A percentile compares a stretch with the other conserved stretches of the same genome.
Conservation (phyloP, 2,797 vertebrate genomes). For the Rhabdomys pumilio region DNA sequence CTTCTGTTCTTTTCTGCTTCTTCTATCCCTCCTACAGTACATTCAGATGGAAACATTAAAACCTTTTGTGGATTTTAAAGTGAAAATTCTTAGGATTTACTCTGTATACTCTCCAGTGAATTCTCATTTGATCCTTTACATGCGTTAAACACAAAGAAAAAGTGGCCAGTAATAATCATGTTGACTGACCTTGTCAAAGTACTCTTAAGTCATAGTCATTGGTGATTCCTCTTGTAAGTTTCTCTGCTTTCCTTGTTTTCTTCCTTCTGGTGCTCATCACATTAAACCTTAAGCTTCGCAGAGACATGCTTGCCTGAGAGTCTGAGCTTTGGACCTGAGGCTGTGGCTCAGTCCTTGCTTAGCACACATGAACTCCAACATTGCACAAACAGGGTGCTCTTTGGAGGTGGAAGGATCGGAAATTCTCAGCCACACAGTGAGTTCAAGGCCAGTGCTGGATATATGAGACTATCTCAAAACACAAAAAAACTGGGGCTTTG, state of each 20-base stretch:
- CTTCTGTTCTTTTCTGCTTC: background rate
- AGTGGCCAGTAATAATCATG: background rate
- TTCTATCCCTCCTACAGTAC: background rate
- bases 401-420: background rate
- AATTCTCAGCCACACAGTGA: background rate
- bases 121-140: slow-evolving; percentile 28
- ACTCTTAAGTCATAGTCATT: background rate
- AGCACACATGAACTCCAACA: background rate
- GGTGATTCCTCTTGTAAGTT: background rate
- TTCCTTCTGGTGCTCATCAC: background rate
- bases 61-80: slow-evolving; percentile 1
- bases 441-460: background rate
- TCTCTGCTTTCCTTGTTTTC: background rate
- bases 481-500: background rate
- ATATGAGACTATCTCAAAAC: background rate
- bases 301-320: background rate
- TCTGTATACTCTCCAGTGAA: background rate
- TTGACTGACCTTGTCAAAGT: background rate
- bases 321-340: slow-evolving; percentile 4
- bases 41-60: slow-evolving; percentile 29
- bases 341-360: background rate
- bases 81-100: slow-evolving; percentile 4
- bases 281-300: background rate
- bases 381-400: too few relatives aligned
- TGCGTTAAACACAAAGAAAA: background rate